Evolutionary conservation across 2,113 vertebrate genomes (phyloP).

Genomic region (Struthidea cinerea): DNA sequence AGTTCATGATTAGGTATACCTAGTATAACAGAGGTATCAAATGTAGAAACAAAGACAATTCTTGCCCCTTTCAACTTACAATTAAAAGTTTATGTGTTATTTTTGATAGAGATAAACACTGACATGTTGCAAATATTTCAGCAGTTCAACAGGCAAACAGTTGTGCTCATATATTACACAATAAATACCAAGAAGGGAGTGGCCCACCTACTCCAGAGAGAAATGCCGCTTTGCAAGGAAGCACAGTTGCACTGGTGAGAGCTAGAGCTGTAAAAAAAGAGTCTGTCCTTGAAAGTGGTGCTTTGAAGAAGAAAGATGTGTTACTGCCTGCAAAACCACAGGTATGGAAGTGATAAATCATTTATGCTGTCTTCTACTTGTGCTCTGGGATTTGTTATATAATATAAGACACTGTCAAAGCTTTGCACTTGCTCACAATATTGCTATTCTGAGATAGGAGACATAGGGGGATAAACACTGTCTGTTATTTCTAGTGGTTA

Average conservation of each 20-base stretch:
- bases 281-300: not conserved
- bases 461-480: not conserved
- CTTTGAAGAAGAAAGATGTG: constrained; percentile 25
- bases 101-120: not conserved
- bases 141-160: not conserved
- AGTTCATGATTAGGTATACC: not conserved
- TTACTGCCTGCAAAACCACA: constrained; percentile 47
- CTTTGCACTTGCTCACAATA: not conserved
- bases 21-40: not conserved
- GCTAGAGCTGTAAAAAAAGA: constrained; percentile 45
- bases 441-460: not conserved
- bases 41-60: not conserved
- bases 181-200: not conserved
- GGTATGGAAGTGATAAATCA: constrained; percentile 9
- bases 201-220: not conserved
- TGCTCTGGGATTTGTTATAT: not conserved
- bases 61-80: not conserved
- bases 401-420: not conserved
- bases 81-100: not conserved
- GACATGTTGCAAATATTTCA: not conserved
- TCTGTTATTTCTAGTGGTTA: not conserved
- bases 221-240: constrained; percentile 39
- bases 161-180: not conserved
- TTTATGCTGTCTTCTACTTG: not conserved
- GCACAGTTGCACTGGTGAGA: constrained; percentile 42